Conservation (phyloP, 2,797 vertebrate species). For the Arnoldichthys spilopterus region DNA sequence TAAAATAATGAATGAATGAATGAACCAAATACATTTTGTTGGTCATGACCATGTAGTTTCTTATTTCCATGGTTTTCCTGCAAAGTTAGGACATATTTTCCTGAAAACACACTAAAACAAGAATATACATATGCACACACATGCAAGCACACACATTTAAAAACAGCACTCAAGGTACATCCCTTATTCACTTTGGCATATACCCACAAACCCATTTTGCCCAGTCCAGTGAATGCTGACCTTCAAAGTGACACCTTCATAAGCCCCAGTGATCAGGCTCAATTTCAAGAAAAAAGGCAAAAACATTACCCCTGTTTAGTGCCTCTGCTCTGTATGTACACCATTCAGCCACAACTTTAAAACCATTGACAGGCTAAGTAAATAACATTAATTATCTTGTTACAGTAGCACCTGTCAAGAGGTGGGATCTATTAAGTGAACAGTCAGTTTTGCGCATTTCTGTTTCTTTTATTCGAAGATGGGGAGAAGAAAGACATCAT, state of each 20-base stretch:
- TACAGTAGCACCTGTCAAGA: too few relatives aligned
- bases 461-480: too few relatives aligned
- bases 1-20: too few relatives aligned
- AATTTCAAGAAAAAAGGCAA: background rate
- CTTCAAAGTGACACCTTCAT: background rate
- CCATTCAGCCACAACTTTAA: too few relatives aligned
- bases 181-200: conserved; percentile 3
- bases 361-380: too few relatives aligned
- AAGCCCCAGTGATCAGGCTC: background rate
- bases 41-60: too few relatives aligned
- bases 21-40: too few relatives aligned
- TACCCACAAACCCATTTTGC: background rate
- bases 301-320: background rate
- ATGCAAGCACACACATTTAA: background rate
- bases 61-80: background rate
- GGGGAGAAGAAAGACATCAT: too few relatives aligned
- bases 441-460: too few relatives aligned
- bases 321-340: background rate
- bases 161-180: background rate
- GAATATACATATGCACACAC: background rate
- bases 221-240: background rate
- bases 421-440: too few relatives aligned
- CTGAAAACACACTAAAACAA: too few relatives aligned
- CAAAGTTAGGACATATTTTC: background rate
- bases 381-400: too few relatives aligned